Conservation (phyloP, 2,113 vertebrate species). For the Hassar affinis region DNA sequence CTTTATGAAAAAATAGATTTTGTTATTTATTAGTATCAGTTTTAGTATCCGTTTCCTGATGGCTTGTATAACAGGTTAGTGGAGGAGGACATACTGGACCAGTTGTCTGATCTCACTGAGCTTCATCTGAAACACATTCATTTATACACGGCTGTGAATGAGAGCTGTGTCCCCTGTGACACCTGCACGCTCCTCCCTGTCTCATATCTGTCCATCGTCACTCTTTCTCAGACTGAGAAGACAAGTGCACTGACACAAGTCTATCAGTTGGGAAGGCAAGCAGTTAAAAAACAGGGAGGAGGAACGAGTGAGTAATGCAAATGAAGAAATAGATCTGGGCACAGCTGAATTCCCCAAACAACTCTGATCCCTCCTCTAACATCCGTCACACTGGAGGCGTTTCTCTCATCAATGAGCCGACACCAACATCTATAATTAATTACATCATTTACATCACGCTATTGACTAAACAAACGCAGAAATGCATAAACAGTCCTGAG, state of each 20-base stretch:
- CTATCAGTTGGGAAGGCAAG: constrained; percentile 41
- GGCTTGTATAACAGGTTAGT: not conserved
- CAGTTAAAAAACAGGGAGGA: constrained; percentile 20
- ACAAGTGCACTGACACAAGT: constrained; percentile 64
- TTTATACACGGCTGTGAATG: constrained; percentile 86
- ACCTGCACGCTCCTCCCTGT: constrained; percentile 63
- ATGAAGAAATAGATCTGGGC: constrained; percentile 83
- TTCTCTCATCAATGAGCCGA: constrained; percentile 87
- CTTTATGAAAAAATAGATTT: not conserved
- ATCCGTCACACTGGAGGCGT: constrained; percentile 87
- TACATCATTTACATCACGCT: constrained; percentile 97
- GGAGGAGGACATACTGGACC: not conserved
- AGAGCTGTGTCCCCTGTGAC: constrained; percentile 66
- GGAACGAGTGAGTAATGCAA: constrained; percentile 56
- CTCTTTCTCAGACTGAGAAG: constrained; percentile 75
- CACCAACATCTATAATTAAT: constrained; percentile 98
- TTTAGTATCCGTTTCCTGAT: not conserved
- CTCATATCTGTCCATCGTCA: constrained; percentile 76
- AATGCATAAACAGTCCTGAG: constrained; percentile 84
- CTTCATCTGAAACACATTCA: constrained; percentile 88
- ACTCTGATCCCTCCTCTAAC: constrained; percentile 64
- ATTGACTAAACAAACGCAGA: constrained; percentile 99
- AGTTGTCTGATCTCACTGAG: constrained; percentile 56
- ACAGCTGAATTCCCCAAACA: constrained; percentile 85
- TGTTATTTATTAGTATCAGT: not conserved